Percentiles rank a stretch among this genome's conserved stretches.
phyloP scores from a whole-genome alignment of 2,113 vertebrate genomes.

The Pygoscelis adeliae region DNA sequence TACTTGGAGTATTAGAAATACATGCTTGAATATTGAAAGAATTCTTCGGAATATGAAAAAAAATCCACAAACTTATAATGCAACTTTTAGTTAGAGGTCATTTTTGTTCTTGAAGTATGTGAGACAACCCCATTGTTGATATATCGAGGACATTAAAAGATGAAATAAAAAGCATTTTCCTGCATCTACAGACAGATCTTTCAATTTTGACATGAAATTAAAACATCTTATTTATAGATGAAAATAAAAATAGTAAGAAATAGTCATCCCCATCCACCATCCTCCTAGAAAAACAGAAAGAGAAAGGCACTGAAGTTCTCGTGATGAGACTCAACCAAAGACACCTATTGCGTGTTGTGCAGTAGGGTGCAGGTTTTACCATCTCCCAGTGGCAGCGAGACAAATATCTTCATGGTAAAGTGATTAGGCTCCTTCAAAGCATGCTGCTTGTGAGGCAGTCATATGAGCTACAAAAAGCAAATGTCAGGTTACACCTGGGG shows the following conservation, averaged over 20 bases:
- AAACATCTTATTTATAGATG: not conserved
- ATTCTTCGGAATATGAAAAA: not conserved
- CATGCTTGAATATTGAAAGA: not conserved
- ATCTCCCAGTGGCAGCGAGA: not conserved
- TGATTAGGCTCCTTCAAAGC: not conserved
- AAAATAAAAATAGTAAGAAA: not conserved
- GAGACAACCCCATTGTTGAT: not conserved
- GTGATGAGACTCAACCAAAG: not conserved
- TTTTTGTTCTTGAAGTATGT: not conserved
- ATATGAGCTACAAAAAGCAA: not conserved
- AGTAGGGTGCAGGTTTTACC: not conserved
- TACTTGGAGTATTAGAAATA: conserved; percentile 11
- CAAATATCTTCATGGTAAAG: not conserved
- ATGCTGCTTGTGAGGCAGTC: not conserved
- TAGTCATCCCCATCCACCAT: not conserved
- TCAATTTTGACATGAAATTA: not conserved
- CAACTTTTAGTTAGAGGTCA: not conserved
- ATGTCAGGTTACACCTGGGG: not conserved
- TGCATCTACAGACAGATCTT: not conserved
- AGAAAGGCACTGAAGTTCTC: not conserved
- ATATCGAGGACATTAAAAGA: not conserved
- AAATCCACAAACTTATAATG: not conserved
- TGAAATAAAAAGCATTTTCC: not conserved
- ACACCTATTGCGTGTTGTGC: not conserved
- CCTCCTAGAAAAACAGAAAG: not conserved